phyloP scores from a whole-genome alignment of 2,797 vertebrate genomes.

The Geotria australis region DNA sequence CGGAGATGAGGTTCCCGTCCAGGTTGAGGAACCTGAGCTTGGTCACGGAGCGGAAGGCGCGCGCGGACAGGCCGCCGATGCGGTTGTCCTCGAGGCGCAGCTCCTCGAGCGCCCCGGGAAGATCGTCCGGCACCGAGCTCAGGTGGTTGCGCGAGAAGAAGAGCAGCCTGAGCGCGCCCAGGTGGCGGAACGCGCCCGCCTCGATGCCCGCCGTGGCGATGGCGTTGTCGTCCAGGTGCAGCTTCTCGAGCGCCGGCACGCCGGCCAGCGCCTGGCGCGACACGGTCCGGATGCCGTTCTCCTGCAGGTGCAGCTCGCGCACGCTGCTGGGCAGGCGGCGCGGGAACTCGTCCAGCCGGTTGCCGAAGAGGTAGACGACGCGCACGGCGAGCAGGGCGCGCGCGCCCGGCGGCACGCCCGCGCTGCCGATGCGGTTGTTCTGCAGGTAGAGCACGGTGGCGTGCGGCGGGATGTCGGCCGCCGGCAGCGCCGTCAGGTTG shows the following conservation, averaged over 20 bases:
- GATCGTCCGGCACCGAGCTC: conserved; percentile 67
- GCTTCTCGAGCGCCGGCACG: conserved; percentile 51
- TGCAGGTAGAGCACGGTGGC: conserved; percentile 83
- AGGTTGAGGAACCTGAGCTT: conserved; percentile 44
- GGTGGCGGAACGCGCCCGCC: conserved; percentile 63
- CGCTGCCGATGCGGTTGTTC: conserved; percentile 91
- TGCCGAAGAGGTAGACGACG: conserved; percentile 72
- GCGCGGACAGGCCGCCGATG: conserved; percentile 50
- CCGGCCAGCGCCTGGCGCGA: conserved; percentile 48
- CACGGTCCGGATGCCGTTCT: conserved; percentile 88
- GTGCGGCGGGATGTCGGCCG: conserved; percentile 57
- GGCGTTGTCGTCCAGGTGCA: conserved; percentile 72
- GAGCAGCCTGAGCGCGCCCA: conserved; percentile 47
- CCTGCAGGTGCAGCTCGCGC: conserved; percentile 57
- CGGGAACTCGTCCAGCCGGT: conserved; percentile 74
- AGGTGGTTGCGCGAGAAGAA: conserved; percentile 81
- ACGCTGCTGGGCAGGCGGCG: conserved; percentile 71
- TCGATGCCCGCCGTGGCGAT: conserved; percentile 75
- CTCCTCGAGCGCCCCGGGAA: conserved; percentile 48
- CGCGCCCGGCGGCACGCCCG: conserved; percentile 57
- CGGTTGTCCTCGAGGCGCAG: conserved; percentile 61
- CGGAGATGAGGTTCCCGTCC: conserved; percentile 61
- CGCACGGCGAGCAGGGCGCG: conserved; percentile 58
- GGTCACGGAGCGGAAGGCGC: conserved; percentile 54
- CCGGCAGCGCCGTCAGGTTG: conserved; percentile 82